Conservation (phyloP, 2,113 vertebrate species). For the Nansenia antarctica region DNA sequence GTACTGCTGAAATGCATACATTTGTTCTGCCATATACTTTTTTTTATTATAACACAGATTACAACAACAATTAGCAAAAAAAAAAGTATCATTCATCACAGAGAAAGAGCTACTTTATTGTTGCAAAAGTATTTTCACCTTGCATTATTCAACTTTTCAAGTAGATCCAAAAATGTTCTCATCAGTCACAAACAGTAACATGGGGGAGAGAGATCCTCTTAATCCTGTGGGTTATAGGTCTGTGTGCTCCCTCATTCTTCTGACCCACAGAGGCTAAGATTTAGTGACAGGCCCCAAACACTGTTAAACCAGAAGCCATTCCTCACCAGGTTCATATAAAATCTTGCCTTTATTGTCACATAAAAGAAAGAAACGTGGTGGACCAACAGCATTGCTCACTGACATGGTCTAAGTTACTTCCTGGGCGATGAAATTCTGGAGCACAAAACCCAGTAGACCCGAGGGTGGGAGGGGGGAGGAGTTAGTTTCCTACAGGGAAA, state of each 20-base stretch:
- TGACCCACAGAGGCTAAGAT: constrained; percentile 65
- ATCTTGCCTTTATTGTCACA: constrained; percentile 75
- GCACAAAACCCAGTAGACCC: constrained; percentile 44
- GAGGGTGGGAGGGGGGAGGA: too few species aligned
- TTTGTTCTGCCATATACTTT: too few species aligned
- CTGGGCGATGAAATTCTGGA: constrained; percentile 58
- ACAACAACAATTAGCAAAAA: too few species aligned
- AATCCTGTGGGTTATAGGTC: constrained; percentile 63
- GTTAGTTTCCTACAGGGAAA: constrained; percentile 43
- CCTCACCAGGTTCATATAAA: constrained; percentile 74
- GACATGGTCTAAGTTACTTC: constrained; percentile 67
- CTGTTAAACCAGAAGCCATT: constrained; percentile 76
- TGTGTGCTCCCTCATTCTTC: constrained; percentile 60
- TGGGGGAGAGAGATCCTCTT: constrained; percentile 35
- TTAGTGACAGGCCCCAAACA: constrained; percentile 75
- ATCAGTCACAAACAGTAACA: constrained; percentile 43
- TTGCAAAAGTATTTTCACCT: neutral
- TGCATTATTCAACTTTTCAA: constrained; percentile 10
- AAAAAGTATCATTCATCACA: neutral
- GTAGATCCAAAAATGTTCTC: constrained; percentile 51
- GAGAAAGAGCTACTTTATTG: neutral
- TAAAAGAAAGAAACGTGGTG: constrained; percentile 74
- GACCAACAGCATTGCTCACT: constrained; percentile 68
- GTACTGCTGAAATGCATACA: too few species aligned
- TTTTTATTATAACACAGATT: too few species aligned